These are phyloP conservation scores for Myripristis jacobus DNA, from an alignment of 2,797 vertebrate species.

Conservation along the genomic window DNA sequence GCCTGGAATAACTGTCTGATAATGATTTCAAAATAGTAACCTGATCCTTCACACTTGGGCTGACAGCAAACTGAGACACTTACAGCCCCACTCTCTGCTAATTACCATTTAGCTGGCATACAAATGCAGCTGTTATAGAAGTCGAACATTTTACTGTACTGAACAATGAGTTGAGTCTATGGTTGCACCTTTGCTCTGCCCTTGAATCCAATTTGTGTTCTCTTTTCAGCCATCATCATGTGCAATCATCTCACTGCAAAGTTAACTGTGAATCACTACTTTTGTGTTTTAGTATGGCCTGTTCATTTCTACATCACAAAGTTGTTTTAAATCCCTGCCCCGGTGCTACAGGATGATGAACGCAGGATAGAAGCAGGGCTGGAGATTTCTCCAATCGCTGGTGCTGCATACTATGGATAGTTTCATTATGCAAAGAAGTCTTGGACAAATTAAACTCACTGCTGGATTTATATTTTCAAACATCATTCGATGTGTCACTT, in stretches of 20 bases:
- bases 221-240: neutral
- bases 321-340: neutral
- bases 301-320: neutral
- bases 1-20: constrained; percentile 9
- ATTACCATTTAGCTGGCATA: neutral
- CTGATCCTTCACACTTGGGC: neutral
- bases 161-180: neutral
- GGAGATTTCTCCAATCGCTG: neutral
- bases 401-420: neutral
- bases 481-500: too few relatives aligned
- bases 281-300: neutral
- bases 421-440: neutral
- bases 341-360: too few relatives aligned
- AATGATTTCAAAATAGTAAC: constrained; percentile 31
- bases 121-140: constrained; percentile 1
- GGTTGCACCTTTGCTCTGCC: neutral
- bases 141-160: neutral
- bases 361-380: neutral
- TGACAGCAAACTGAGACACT: constrained; percentile 21
- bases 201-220: neutral
- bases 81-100: neutral
- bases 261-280: neutral
- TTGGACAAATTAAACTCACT: too few relatives aligned
- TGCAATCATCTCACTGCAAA: neutral
- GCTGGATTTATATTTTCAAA: too few relatives aligned